Conservation (phyloP, 1,140 invertebrate species). For the Helicoverpa armigera region DNA sequence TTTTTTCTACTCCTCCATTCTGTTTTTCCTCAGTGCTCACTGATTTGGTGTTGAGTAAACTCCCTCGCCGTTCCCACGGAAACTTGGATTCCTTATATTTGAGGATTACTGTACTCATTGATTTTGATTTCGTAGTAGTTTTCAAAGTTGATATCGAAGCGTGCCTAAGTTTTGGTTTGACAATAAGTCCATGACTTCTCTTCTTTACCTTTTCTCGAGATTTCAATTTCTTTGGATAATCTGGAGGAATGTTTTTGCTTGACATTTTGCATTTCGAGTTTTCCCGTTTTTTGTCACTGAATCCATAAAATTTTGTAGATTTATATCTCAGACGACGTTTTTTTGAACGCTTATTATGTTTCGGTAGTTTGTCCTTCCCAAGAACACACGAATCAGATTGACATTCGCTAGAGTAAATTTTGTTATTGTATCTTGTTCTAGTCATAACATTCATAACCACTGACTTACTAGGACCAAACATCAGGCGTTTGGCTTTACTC, state of each 20-base stretch:
- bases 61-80: background rate
- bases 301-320: background rate
- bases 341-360: background rate
- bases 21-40: too few relatives aligned
- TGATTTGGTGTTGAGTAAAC: constrained; percentile 6
- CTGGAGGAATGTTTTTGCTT: background rate
- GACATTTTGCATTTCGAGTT: background rate
- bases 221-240: constrained; percentile 1
- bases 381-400: background rate
- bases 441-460: constrained; percentile 1
- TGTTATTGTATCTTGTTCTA: background rate
- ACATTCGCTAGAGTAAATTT: background rate
- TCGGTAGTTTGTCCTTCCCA: background rate
- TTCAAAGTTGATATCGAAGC: background rate
- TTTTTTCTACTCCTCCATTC: background rate
- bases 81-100: background rate
- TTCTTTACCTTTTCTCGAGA: background rate
- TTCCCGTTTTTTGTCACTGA: background rate
- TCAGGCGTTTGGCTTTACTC: constrained; percentile 1
- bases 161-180: background rate
- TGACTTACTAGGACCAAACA: constrained; percentile 27
- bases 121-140: constrained; percentile 21
- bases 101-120: background rate
- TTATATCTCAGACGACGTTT: background rate
- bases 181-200: background rate